Conservation (phyloP, 2,888 invertebrate genomes). For the Phasia obesa region DNA sequence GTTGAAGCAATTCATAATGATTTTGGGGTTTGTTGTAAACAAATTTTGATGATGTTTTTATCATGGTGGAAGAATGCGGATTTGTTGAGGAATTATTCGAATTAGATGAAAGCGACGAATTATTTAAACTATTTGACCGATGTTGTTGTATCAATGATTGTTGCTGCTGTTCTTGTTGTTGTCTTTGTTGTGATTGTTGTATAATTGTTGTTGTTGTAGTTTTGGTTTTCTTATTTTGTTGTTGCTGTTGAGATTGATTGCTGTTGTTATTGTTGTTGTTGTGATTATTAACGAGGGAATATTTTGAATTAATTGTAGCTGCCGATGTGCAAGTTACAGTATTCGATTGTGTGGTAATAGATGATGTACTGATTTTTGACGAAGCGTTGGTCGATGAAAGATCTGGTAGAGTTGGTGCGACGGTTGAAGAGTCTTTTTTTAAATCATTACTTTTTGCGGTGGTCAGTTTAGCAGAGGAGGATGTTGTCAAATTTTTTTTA, state of each 20-base stretch:
- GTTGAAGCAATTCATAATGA: conserved; percentile 78
- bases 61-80: conserved; percentile 66
- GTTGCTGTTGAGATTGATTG: conserved; percentile 64
- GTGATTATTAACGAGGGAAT: conserved; percentile 40
- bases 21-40: conserved; percentile 80
- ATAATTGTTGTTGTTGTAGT: conserved; percentile 63
- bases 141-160: conserved; percentile 67
- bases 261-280: conserved; percentile 68
- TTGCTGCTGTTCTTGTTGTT: conserved; percentile 67
- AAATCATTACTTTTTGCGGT: conserved; percentile 64
- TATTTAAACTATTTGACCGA: conserved; percentile 56
- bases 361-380: conserved; percentile 55
- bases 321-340: conserved; percentile 48
- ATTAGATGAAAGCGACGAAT: conserved; percentile 59
- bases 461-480: conserved; percentile 49
- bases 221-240: conserved; percentile 63
- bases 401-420: conserved; percentile 58
- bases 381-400: conserved; percentile 45
- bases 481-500: conserved; percentile 47
- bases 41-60: conserved; percentile 79
- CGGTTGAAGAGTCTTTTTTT: conserved; percentile 54
- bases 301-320: conserved; percentile 53
- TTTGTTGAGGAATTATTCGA: conserved; percentile 47
- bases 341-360: conserved; percentile 68
- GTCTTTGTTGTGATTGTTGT: conserved; percentile 62